Evolutionary conservation across 2,888 invertebrate genomes (phyloP), one percentile per base, ranked within the genome.

Genomic region (Clostera curtula): DNA sequence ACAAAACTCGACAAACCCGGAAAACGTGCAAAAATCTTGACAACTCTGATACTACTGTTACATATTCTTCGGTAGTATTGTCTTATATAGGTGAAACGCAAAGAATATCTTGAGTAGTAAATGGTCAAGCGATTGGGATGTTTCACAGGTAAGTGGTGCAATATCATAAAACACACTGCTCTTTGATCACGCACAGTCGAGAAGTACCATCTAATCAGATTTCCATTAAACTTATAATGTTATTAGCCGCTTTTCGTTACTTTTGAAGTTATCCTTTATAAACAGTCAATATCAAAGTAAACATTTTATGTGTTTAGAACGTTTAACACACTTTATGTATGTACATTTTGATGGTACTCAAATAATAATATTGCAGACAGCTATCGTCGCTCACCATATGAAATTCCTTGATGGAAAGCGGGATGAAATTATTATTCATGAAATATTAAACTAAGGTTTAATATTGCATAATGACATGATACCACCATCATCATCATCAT

Each of bases 81-180:
- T 66, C 60, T 58, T 68, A 71, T 65, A 59, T 54, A 40, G 35
- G 52, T 60, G 49, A 59, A 56, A 56, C 61, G 70, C 58, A 58
- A 64, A 68, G 56, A 61, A 62, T 63, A 57, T 50, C 46, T 43
- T 43, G 34, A 42, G 41, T 36, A 35, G 29, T 40, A 39, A 41
- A 43, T 28, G 34, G 42, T 42, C 27, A 29, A 24, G 27, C 5
- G 11, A n/a, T 39, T 49, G 42, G 43, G 44, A 35, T 40, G 40
- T 49, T 52, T 49, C 7, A 10, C 9, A 49, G 50, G 46, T 47
- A 53, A 57, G 44, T 51, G 19, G n/a, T n/a, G n/a, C n/a, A n/a
- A n/a, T n/a, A n/a, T n/a, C n/a, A n/a, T n/a, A n/a, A n/a, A n/a
- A n/a, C n/a, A n/a, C n/a, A n/a, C n/a, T n/a, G n/a, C n/a, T n/a